These are phyloP conservation scores for Tethea ocularis DNA, from an alignment of 2,888 invertebrate genomes.

Conservation along the genomic window DNA sequence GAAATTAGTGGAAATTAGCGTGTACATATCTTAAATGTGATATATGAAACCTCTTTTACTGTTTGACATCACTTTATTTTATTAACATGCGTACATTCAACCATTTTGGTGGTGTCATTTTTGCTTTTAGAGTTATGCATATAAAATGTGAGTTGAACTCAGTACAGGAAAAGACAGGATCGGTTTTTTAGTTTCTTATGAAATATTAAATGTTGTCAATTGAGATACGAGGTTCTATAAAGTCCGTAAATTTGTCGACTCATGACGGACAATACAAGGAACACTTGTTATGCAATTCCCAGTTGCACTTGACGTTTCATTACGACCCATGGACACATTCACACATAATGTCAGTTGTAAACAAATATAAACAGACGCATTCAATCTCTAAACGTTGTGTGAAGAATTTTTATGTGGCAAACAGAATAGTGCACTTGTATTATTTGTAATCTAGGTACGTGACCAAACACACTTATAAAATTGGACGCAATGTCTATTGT, in stretches of 20 bases:
- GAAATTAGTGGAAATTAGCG: too few relatives aligned
- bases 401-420: conserved; percentile 37
- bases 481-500: neutral
- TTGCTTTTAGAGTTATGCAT: too few relatives aligned
- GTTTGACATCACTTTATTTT: too few relatives aligned
- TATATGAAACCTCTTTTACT: too few relatives aligned
- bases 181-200: too few relatives aligned
- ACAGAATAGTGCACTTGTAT: neutral
- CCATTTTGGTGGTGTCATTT: too few relatives aligned
- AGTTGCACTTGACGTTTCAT: neutral
- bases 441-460: neutral
- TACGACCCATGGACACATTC: conserved; percentile 5
- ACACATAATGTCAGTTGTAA: conserved; percentile 22
- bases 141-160: too few relatives aligned
- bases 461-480: neutral
- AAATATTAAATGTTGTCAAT: too few relatives aligned
- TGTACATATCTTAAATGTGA: too few relatives aligned
- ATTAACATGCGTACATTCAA: too few relatives aligned
- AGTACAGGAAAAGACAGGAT: too few relatives aligned
- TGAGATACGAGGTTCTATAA: neutral
- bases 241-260: neutral
- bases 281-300: conserved; percentile 1
- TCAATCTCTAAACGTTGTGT: conserved; percentile 25
- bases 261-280: neutral
- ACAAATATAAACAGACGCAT: conserved; percentile 17